These are phyloP conservation scores for Cynocephalus volans DNA, from an alignment of 2,113 vertebrate species.

Conservation along the genomic window DNA sequence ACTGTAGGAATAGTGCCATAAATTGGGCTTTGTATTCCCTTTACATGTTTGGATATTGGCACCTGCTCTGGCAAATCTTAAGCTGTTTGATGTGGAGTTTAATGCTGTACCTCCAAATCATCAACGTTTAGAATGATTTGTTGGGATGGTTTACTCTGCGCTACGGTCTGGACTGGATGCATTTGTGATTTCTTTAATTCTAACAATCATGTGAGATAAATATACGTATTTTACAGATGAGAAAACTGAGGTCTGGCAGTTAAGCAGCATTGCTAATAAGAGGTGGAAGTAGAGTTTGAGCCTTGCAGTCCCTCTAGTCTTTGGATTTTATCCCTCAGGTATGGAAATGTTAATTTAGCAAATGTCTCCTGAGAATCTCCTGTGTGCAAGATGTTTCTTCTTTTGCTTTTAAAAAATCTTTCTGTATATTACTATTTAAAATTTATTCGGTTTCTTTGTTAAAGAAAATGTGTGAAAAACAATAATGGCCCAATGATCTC, in stretches of 20 bases:
- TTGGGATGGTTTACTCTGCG: not conserved
- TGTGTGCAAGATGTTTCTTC: not conserved
- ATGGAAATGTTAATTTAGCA: not conserved
- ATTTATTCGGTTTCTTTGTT: constrained; percentile 36
- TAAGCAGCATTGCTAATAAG: not conserved
- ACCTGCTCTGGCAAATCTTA: not conserved
- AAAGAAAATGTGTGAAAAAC: not conserved
- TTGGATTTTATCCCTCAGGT: no score
- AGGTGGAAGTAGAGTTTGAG: not conserved
- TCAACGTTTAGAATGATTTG: not conserved
- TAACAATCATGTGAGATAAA: not conserved
- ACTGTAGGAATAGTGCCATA: not conserved
- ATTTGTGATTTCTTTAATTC: not conserved
- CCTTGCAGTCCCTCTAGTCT: no score
- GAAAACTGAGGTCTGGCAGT: not conserved
- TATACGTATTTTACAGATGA: not conserved
- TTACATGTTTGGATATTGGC: not conserved
- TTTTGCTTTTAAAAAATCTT: not conserved
- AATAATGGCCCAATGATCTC: not conserved
- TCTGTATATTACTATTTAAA: not conserved
- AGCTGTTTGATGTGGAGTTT: not conserved
- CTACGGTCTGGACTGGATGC: no score
- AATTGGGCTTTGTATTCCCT: not conserved
- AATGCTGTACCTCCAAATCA: not conserved
- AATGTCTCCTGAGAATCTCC: not conserved